Percentiles rank a stretch among this genome's conserved stretches.
These are phyloP conservation scores for Antechinus flavipes DNA, from an alignment of 2,113 vertebrate genomes.

Conservation along the genomic window DNA sequence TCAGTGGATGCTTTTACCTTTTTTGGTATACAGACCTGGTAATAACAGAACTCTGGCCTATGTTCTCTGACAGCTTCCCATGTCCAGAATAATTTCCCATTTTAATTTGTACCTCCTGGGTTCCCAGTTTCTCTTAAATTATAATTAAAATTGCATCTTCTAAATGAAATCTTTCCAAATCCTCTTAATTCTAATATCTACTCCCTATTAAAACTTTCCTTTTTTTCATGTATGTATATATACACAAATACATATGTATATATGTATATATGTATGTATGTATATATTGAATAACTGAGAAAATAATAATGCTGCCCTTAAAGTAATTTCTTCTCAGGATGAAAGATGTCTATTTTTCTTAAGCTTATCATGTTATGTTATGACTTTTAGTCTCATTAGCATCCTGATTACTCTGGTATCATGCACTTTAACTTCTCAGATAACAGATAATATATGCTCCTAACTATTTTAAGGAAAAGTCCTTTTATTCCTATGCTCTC, in stretches of 20 bases:
- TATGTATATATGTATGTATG: neutral
- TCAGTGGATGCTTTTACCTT: no score
- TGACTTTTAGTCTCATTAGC: neutral
- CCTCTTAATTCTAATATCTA: no score
- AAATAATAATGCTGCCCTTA: neutral
- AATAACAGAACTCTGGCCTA: no score
- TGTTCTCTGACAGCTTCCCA: no score
- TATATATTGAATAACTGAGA: neutral
- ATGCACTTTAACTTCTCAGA: neutral
- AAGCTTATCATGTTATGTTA: neutral
- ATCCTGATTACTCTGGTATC: neutral
- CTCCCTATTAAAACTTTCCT: no score
- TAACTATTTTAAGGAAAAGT: no score
- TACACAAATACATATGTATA: no score
- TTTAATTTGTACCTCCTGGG: neutral
- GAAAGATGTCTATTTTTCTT: neutral
- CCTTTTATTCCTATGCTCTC: no score
- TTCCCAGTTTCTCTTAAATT: no score
- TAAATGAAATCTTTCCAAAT: neutral
- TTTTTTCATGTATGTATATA: no score
- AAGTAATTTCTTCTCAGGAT: neutral
- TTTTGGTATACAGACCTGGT: no score
- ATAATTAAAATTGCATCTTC: neutral
- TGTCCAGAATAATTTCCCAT: neutral
- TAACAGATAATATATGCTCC: no score